Evolutionary conservation across 2,113 vertebrate genomes (phyloP), one percentile per base, ranked within the genome.

Genomic region (Cryptomyrus ogoouensis): DNA sequence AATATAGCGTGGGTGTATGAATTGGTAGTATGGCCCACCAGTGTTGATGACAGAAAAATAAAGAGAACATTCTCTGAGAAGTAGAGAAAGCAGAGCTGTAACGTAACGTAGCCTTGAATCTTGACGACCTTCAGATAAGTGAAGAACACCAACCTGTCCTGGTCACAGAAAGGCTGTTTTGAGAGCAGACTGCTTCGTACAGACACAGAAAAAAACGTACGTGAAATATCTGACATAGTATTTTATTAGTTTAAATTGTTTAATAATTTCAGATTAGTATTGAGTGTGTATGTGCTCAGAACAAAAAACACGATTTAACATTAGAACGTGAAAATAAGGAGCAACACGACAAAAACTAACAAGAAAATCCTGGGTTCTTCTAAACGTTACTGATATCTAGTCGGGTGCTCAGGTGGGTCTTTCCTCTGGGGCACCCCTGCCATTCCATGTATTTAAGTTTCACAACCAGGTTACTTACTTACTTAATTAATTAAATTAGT

Each of bases 1-100:
- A 44, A 70, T 31, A 13, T 31, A 12, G 3, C 27, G 27, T 31
- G n/a, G 12, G 35, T 42, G 77, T 21, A 21, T 44, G 77, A 21
- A 83, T 44, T 44, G 35, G 19, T 83, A 83, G 15, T 42, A 21
- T 44, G 21, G 21, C n/a, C 35, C 74, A 80, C 74, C 17, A 42
- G 83, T 47, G 19, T 24, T 84, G 46, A 44, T 46, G 46, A 42
- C 19, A 87, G 47, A 39, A 42, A 44, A n/a, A 39, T 42, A 47
- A 66, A 62, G 35, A 88, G 10, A 88, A n/a, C 42, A 46, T 88
- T 88, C 53, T 27, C 21, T 24, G 87, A 88, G 53, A 44, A 88
- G 24, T 15, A 66, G 62, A 13, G n/a, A 31, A 27, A 88, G 21
- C 4, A 9, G 27, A 66, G 58, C 42, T 44, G 17, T 66, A 66